Percentiles rank a stretch among this genome's conserved stretches.
Conservation (phyloP, 2,888 invertebrate species). For the Neelides folsomi region DNA sequence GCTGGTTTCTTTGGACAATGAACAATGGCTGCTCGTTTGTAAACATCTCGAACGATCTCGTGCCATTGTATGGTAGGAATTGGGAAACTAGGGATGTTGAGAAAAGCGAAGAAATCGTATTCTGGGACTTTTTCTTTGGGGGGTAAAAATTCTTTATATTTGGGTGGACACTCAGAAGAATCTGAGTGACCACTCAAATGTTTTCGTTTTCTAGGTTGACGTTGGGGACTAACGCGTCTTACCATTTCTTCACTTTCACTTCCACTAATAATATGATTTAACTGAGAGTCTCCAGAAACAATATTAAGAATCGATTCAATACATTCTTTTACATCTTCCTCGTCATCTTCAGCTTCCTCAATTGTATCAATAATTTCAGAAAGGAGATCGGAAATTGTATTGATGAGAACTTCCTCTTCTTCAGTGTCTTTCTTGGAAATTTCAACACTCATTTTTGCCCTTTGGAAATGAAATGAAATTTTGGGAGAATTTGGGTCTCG, state of each 20-base stretch:
- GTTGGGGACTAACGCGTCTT: neutral
- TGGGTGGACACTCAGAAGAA: slow-evolving; percentile 25
- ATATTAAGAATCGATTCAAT: slow-evolving; percentile 4
- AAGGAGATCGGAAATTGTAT: slow-evolving; percentile 13
- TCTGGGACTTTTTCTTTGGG: slow-evolving; percentile 3
- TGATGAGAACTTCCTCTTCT: slow-evolving; percentile 24
- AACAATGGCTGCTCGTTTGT: slow-evolving; percentile 42
- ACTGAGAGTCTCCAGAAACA: neutral
- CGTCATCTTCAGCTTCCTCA: slow-evolving; percentile 13
- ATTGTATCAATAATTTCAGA: slow-evolving; percentile 16
- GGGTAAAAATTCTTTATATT: slow-evolving; percentile 13
- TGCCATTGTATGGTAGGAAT: slow-evolving; percentile 23
- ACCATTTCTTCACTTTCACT: neutral
- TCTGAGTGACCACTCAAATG: slow-evolving; percentile 26
- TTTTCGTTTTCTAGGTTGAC: too few relatives aligned
- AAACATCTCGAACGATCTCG: slow-evolving; percentile 41
- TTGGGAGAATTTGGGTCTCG: slow-evolving; percentile 14
- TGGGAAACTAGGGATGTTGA: slow-evolving; percentile 30
- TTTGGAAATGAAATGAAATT: slow-evolving; percentile 23
- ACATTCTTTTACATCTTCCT: slow-evolving; percentile 3
- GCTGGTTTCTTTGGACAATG: slow-evolving; percentile 44
- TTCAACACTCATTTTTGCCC: slow-evolving; percentile 23
- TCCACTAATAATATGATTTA: neutral
- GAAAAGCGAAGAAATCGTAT: slow-evolving; percentile 10
- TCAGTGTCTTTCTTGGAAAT: slow-evolving; percentile 20